Conservation (phyloP, 2,888 invertebrate species). For the Embidobia sp. region DNA sequence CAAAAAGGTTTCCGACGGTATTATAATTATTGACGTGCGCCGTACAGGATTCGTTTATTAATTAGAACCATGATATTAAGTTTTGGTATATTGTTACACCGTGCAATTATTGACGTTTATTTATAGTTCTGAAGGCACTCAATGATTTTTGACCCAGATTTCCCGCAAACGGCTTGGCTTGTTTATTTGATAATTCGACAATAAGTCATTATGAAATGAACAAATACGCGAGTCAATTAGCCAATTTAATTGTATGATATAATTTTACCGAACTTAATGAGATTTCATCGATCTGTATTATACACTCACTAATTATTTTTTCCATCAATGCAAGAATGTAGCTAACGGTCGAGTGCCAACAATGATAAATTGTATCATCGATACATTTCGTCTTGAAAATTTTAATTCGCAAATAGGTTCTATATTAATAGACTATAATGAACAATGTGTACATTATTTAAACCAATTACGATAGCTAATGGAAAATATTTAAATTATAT, state of each 20-base stretch:
- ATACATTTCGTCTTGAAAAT: not conserved
- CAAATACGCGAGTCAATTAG: conserved; percentile 19
- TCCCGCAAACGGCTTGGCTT: not conserved
- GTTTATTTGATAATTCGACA: conserved; percentile 25
- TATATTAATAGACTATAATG: too few relatives aligned
- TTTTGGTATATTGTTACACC: conserved; percentile 21
- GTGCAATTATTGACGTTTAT: conserved; percentile 18
- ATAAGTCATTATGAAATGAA: conserved; percentile 33
- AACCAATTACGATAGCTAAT: too few relatives aligned
- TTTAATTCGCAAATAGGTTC: too few relatives aligned
- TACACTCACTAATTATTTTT: conserved; percentile 17
- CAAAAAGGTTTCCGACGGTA: conserved; percentile 24
- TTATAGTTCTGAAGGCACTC: conserved; percentile 16
- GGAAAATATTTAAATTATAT: too few relatives aligned
- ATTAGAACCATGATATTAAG: conserved; percentile 34
- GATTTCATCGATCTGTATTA: not conserved
- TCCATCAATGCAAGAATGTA: not conserved
- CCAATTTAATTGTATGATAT: conserved; percentile 13
- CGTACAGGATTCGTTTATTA: conserved; percentile 20
- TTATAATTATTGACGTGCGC: conserved; percentile 36
- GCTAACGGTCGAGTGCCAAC: too few relatives aligned
- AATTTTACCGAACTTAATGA: conserved; percentile 3
- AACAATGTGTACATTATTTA: too few relatives aligned
- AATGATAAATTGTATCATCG: conserved; percentile 1
- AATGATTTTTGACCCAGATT: conserved; percentile 34